Base-by-base conservation (phyloP, 2,797 vertebrate species). In the Crenichthys baileyi region DNA sequence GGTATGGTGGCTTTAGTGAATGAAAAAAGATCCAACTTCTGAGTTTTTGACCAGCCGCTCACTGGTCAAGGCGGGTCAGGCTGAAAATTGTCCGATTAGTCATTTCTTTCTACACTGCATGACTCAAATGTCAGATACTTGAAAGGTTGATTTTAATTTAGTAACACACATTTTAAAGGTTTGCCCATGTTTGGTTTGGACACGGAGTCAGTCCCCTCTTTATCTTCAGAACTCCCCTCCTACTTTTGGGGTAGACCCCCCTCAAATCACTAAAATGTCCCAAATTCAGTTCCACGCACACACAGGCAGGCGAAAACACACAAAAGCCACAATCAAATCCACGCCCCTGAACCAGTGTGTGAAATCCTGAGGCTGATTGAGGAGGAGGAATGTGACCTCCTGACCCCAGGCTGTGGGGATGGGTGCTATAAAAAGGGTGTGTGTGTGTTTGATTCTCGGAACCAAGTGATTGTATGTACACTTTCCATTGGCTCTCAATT, bases 351-450 rank as follows among this genome's bases (percentile, higher is more conserved):
- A 83, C 82, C 41, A 87, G 88, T 94, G 93, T 94, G 93, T 95
- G 94, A 93, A 95, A 94, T 95, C 94, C 93, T 91, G 87, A 91
- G 89, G 92, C 86, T 91, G 91, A 92, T 95, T 94, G 92, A 94
- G 89, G 90, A 91, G 84, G 88, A 91, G 92, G 91, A 93, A 94
- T 94, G 92, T 90, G 91, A 92, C 91, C 92, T 81, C 81, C 58
- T 93, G 94, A 95, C 94, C 93, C 82, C 55, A 70, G 88, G 87
- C 87, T 87, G 84, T 84, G 79, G 87, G 92, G 92, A 88, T 80
- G 91, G 88, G 85, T 90, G 84, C 87, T 89, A 86, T 81, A 83
- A 81, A 83, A 72, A 60, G 70, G 67, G 78, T 53, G 74, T 73
- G 76, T 77, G 77, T 82, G 86, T 83, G 79, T 79, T 63, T 80